A percentile compares a stretch with the other conserved stretches of the same genome.
Conservation (phyloP, 1,140 invertebrate genomes). For the Polypedilum vanderplanki region DNA sequence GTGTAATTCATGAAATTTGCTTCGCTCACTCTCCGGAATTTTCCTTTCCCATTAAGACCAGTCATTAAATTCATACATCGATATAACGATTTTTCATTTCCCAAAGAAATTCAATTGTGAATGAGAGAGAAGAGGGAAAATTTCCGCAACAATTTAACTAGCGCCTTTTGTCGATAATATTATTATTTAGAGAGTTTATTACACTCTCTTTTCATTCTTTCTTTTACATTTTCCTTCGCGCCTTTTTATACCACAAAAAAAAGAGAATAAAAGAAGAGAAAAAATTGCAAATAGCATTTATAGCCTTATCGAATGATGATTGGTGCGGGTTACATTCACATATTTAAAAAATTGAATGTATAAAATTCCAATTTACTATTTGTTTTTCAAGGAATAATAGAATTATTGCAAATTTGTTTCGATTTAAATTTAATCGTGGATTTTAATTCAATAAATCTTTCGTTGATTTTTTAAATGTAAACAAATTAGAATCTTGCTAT, state of each 20-base stretch:
- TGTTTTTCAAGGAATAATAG: too few species aligned
- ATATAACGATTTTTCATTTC: neutral
- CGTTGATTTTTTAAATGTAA: too few species aligned
- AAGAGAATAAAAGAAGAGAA: neutral
- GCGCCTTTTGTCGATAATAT: neutral
- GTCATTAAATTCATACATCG: too few species aligned
- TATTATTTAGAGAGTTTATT: slow-evolving; percentile 19
- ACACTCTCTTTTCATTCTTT: too few species aligned
- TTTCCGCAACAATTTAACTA: neutral
- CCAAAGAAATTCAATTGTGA: neutral
- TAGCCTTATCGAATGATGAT: neutral
- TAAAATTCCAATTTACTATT: neutral
- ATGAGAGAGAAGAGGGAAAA: neutral
- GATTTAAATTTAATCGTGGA: too few species aligned
- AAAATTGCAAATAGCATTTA: neutral
- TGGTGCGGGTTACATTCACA: neutral
- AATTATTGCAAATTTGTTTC: too few species aligned
- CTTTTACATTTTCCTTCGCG: neutral
- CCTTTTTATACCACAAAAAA: slow-evolving; percentile 3
- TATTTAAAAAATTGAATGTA: neutral
- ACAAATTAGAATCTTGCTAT: too few species aligned
- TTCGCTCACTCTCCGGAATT: neutral
- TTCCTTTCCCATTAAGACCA: neutral
- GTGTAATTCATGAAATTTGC: neutral
- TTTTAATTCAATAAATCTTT: too few species aligned